Evolutionary conservation across 2,888 invertebrate genomes (phyloP), one percentile per base, ranked within the genome.

Genomic region (Ormyrus nitidulus): DNA sequence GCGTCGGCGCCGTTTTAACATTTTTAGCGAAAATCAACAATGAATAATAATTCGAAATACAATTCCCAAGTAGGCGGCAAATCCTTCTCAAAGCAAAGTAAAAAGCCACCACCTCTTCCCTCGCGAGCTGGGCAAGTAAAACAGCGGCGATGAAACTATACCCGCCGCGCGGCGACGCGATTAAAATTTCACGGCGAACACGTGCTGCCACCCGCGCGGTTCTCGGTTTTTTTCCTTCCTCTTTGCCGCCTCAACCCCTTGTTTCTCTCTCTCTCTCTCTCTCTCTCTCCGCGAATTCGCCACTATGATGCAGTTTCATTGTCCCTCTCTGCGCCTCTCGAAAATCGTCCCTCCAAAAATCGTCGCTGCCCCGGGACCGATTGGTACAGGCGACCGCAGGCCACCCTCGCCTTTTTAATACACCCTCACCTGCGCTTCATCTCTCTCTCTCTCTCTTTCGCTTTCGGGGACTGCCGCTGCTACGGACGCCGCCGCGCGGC

Each of bases 111-210:
- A 1, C 19, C 19, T 19, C 19, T 19, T 19, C 19, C 19, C 19
- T 19, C 19, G 19, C 19, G 19, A 19, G 19, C 19, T 1, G 19
- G 19, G 19, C 19, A 19, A 19, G 19, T 19, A 19, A 19, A 19
- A 19, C 19, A 19, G 19, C 19, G 19, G 19, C 19, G 19, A 19
- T 19, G 19, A 19, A 19, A 19, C 19, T 19, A 19, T 19, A 19
- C 19, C 19, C 19, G 19, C 1, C 19, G 19, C 19, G 19, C 88
- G 65, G 89, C 89, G 89, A 88, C 87, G 87, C 89, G 89, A 90
- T 90, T 90, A 90, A 90, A 90, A 89, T 90, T 90, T 89, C 89
- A 90, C 89, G 85, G 87, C 77, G 19, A 19, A 19, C 19, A 19
- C 19, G 19, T 19, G 19, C 19, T 19, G 19, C 19, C 87, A 84